Evolutionary conservation across 2,888 invertebrate species (phyloP), one percentile per base, ranked within the genome.

Genomic region (Diarsia mendica): DNA sequence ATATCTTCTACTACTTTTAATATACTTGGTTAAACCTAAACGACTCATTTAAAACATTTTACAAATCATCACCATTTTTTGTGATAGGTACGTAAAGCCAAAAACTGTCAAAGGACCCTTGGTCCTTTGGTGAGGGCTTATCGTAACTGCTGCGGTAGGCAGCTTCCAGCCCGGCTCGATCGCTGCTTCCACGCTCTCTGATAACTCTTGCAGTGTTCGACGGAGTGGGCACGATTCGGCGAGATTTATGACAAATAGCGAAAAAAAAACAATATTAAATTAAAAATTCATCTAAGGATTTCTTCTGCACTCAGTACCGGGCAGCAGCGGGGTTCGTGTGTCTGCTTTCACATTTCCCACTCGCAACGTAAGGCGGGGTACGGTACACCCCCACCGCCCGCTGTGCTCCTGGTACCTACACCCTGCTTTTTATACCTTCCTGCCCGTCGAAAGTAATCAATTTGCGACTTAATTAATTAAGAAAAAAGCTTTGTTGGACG

Each of bases 291-390:
- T 49, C 20, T 55, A 39, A 49, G 58, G 18, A 11, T 71, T 83
- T 91, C 93, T 93, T 93, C 72, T 95, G 92, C 92, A 75, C 87
- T 74, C 90, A 75, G 90, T 96, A 96, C 94, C 74, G 80, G 93
- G 92, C 93, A 95, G 93, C 95, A 93, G 94, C 95, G 94, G 95
- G 96, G 95, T 95, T 95, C 96, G 95, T 96, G 96, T 96, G 96
- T 96, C 96, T 96, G 94, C 96, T 96, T 96, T 94, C 96, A 96
- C 96, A 96, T 96, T 96, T 95, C 96, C 96, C 95, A 94, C 94
- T 95, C 94, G 94, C 94, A 92, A 92, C 94, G 95, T 94, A 94
- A 94, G 95, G 95, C 93, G 93, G 92, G 92, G 92, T 89, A 90
- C 91, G 84, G 88, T 89, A 87, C 91, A 92, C 94, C 93, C 93